Percentiles rank a stretch among this genome's conserved stretches.
These are phyloP conservation scores for Cephonodes hylas DNA, from an alignment of 2,888 invertebrate genomes.

Conservation along the genomic window DNA sequence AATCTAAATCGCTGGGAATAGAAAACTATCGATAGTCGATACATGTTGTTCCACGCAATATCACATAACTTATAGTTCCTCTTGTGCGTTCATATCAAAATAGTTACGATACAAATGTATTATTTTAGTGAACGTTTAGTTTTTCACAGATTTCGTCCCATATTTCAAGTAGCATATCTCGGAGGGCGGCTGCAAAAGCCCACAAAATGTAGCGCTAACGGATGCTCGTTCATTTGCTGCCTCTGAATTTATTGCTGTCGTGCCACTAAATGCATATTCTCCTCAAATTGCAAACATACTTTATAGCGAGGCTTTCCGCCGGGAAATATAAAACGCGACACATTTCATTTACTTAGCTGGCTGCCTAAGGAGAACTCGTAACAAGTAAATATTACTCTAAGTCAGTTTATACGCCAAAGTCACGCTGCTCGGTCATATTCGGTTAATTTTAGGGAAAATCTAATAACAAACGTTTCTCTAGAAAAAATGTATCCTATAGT, in stretches of 20 bases:
- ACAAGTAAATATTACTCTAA: background rate
- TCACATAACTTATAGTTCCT: no score
- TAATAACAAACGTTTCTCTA: no score
- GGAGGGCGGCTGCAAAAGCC: constrained; percentile 37
- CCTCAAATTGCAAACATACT: constrained; percentile 55
- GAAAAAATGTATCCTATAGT: no score
- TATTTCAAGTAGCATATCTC: constrained; percentile 37
- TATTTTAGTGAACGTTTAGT: constrained; percentile 11
- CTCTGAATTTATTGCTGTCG: constrained; percentile 57
- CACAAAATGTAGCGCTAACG: constrained; percentile 46
- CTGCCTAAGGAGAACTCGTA: constrained; percentile 8
- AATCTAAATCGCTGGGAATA: no score
- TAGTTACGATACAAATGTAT: constrained; percentile 13
- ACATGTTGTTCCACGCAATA: no score
- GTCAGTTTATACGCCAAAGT: no score
- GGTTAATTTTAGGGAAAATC: no score
- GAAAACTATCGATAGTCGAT: no score
- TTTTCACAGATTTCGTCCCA: constrained; percentile 26
- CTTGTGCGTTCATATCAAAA: background rate
- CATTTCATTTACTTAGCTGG: constrained; percentile 37
- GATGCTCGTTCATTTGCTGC: constrained; percentile 53
- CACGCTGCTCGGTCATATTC: no score
- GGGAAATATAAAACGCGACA: constrained; percentile 48
- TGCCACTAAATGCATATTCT: constrained; percentile 63
- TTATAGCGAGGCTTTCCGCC: constrained; percentile 50